Base-by-base conservation (phyloP, 2,113 vertebrate species). In the Chionodraco myersi region DNA sequence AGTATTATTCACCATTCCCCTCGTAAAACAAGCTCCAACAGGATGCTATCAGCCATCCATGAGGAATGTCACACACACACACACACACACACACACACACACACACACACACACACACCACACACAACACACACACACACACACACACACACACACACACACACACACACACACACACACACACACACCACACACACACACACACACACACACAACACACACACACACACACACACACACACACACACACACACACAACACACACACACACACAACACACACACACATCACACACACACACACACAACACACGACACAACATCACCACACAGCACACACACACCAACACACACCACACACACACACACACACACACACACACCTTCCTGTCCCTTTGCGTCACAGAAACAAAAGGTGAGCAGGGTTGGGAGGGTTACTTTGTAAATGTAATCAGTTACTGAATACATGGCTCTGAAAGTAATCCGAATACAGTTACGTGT, bases 11-110 rank as follows among this genome's bases (percentile, higher is more conserved):
- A 52, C 47, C 14, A 2, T 49, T 18, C 44, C 56, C 7, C 2
- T 80, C 57, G 59, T 75, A 78, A 79, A 51, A 70, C 81, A 83
- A 89, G 85, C 76, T 82, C n/a, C 7, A 56, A 89, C 89, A 89
- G 58, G 87, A 82, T 52, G 80, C 26, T 0, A 26, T 10, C 67
- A 79, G 23, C 36, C 73, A 61, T 62, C 48, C 16, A 68, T 9
- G 60, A 51, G 44, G 62, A 64, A 64, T 64, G 61, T 23, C n/a
- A 6, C n/a, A 47, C 56, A 48, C 9, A 60, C 48, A 57, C 44
- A 57, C 58, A 21, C 3, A 48, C 69, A 60, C 56, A 21, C 41
- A 26, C 41, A 30, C 26, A 51, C 56, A 21, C 44, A 18, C 41
- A 30, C 26, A 47, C 56, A 48, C 9, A 60, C 48, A 57, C 44